phyloP scores from a whole-genome alignment of 2,113 vertebrate genomes.

The Morone chrysops region DNA sequence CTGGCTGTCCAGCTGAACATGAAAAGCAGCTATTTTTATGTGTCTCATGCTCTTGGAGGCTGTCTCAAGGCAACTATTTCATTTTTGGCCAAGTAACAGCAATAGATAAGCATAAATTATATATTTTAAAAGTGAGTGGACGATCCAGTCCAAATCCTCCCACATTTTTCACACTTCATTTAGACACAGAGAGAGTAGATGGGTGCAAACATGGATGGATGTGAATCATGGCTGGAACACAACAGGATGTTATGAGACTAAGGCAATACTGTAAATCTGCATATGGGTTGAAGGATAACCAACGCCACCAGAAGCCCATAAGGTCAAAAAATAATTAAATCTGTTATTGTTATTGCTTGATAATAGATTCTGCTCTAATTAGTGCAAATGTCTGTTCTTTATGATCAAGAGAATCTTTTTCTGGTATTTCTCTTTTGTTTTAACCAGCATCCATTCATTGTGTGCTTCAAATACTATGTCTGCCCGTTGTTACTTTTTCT shows the following conservation, averaged over 20 bases:
- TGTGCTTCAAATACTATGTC: not conserved
- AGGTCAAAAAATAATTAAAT: constrained; percentile 19
- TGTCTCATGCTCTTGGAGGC: constrained; percentile 32
- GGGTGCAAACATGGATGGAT: constrained; percentile 28
- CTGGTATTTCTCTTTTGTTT: not conserved
- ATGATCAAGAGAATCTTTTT: not conserved
- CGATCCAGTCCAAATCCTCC: constrained; percentile 67
- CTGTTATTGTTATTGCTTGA: constrained; percentile 11
- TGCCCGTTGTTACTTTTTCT: not conserved
- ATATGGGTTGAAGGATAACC: constrained; percentile 11
- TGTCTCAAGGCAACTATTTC: constrained; percentile 38
- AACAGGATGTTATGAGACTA: constrained; percentile 34
- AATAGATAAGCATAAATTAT: constrained; percentile 48
- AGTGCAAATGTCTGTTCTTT: not conserved
- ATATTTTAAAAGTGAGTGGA: constrained; percentile 64
- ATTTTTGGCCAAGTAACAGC: constrained; percentile 49
- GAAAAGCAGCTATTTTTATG: constrained; percentile 58
- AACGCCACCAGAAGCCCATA: not conserved
- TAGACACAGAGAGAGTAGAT: constrained; percentile 34
- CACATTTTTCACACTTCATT: constrained; percentile 73
- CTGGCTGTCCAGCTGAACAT: constrained; percentile 48
- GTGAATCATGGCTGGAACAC: constrained; percentile 16
- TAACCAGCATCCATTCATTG: not conserved
- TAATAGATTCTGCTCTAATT: constrained; percentile 19
- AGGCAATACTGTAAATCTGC: constrained; percentile 20